These are phyloP conservation scores for Anguilla pacifica DNA, from an alignment of 2,797 vertebrate species.

Conservation along the genomic window DNA sequence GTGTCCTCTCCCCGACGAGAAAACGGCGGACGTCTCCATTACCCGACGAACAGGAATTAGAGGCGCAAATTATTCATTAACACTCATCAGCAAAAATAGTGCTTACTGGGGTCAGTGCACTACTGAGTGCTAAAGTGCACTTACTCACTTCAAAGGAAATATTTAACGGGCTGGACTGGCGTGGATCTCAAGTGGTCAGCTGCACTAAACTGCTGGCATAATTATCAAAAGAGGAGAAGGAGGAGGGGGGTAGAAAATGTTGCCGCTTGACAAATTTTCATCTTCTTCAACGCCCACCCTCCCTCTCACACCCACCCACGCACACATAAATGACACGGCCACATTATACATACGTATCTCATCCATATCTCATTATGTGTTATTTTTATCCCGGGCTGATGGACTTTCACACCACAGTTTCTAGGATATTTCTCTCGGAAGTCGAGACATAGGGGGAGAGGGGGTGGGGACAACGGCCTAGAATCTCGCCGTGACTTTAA, in stretches of 20 bases:
- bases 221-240: constrained; percentile 27
- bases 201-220: constrained; percentile 40
- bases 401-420: neutral
- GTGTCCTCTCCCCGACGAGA: constrained; percentile 11
- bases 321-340: constrained; percentile 15
- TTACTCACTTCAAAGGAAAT: constrained; percentile 50
- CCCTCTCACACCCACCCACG: neutral
- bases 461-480: neutral
- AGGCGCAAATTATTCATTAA: constrained; percentile 55
- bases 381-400: neutral
- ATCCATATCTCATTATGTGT: constrained; percentile 15
- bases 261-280: constrained; percentile 28
- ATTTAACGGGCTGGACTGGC: constrained; percentile 37
- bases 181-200: constrained; percentile 35
- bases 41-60: constrained; percentile 43
- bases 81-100: constrained; percentile 42
- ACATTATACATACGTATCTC: constrained; percentile 6
- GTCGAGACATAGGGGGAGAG: neutral
- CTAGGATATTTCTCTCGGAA: neutral
- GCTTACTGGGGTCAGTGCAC: constrained; percentile 48
- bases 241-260: neutral
- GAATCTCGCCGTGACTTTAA: constrained; percentile 41
- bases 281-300: constrained; percentile 18
- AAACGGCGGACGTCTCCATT: constrained; percentile 39
- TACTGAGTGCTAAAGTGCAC: constrained; percentile 42